Evolutionary conservation across 2,797 vertebrate genomes (phyloP), one percentile per base, ranked within the genome.

Genomic region (Poeciliopsis infans): DNA sequence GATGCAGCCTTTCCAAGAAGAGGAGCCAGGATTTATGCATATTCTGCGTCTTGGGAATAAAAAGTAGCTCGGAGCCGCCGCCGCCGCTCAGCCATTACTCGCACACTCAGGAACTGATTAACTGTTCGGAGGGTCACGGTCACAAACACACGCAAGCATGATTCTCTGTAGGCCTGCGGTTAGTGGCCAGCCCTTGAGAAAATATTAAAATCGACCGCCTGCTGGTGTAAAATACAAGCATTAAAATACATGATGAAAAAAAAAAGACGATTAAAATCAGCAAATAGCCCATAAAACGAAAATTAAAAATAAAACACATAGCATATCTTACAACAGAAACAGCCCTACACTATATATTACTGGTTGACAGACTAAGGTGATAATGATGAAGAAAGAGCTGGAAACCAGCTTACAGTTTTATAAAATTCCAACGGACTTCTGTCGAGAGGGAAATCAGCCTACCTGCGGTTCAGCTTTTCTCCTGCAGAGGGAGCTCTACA

Each of bases 71-170:
- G 82, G 79, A 88, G 85, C 83, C 73, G 86, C 89, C 77, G 86
- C 89, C 77, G 78, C 83, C 1, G 83, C 79, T 79, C 86, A 72
- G 87, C 76, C 86, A 81, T 91, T 85, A 87, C 83, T 78, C 85
- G 76, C 89, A 75, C 83, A 76, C 76, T 87, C 92, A 91, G 89
- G 91, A 93, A 89, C 92, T 88, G 90, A 91, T 92, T 89, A 87
- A 92, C 84, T 88, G 83, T 74, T 76, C 84, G 36, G 64, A 76
- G 75, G 8, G 78, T 46, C n/a, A 77, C 83, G 80, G 72, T 53
- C 79, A 77, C 84, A 72, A 75, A 61, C 78, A 81, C 74, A 83
- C 75, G 59, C 43, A 51, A 80, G 47, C 39, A 77, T 18, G 41
- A 18, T 64, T 55, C 71, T 41, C 15, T 2, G 0, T 73, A 45